Conservation (phyloP, 64 coral and sea anemone species). For the Stichodactyla mertensii region DNA sequence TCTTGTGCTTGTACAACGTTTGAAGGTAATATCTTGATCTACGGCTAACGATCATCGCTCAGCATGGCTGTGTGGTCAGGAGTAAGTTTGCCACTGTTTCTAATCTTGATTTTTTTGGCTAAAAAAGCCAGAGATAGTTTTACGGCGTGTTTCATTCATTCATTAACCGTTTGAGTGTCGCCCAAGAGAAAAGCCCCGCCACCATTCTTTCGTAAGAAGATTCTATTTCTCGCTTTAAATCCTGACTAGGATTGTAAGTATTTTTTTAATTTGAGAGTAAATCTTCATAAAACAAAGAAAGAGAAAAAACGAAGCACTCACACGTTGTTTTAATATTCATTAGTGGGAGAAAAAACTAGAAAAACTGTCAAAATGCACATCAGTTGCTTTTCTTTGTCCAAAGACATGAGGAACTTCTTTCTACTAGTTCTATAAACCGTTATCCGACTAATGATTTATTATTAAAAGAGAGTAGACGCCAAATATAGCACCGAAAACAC, state of each 20-base stretch:
- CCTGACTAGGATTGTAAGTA: neutral
- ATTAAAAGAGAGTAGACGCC: neutral
- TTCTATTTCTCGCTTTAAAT: neutral
- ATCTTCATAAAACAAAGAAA: neutral
- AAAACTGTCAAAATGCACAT: neutral
- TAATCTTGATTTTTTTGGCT: neutral
- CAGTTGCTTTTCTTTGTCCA: neutral
- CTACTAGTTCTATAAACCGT: neutral
- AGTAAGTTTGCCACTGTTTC: neutral
- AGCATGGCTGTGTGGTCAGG: neutral
- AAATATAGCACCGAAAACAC: neutral
- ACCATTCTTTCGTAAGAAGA: neutral
- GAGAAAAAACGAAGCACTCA: neutral
- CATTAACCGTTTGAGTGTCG: neutral
- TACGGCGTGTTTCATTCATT: neutral
- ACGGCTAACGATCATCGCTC: neutral
- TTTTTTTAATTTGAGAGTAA: neutral
- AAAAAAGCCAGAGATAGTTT: neutral
- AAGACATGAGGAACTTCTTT: neutral
- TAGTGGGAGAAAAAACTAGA: neutral
- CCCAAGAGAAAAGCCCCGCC: neutral
- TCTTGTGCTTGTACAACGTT: neutral
- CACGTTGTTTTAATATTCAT: slow-evolving; percentile 15
- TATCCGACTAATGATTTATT: neutral
- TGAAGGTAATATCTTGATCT: neutral